phyloP scores from a whole-genome alignment of 2,797 vertebrate genomes.

The Lagocephalus sceleratus region DNA sequence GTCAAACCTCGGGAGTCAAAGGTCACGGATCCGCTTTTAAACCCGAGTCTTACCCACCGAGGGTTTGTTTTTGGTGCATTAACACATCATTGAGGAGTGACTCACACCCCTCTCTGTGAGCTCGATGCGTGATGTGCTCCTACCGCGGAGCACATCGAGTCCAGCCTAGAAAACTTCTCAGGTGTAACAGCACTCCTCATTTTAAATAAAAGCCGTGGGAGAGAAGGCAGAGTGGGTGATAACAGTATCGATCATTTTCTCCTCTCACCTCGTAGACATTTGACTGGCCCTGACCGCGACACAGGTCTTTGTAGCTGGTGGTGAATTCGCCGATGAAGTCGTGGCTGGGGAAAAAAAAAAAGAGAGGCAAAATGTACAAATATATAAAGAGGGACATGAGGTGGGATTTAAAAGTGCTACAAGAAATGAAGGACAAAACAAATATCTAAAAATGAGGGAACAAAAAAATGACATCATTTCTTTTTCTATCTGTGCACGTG shows the following conservation, averaged over 20 bases:
- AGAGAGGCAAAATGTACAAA: slow-evolving; percentile 1
- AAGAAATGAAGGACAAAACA: not conserved
- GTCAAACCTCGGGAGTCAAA: slow-evolving; percentile 31
- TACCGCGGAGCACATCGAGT: slow-evolving; percentile 1
- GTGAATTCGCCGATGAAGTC: slow-evolving; percentile 96
- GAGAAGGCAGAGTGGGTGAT: not conserved
- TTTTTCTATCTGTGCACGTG: slow-evolving; percentile 5
- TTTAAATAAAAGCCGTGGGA: slow-evolving; percentile 4
- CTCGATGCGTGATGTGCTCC: not conserved
- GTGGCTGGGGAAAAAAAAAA: slow-evolving; percentile 74
- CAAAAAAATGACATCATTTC: too few species aligned
- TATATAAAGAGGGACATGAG: not conserved
- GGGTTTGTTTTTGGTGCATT: slow-evolving; percentile 10
- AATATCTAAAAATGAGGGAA: slow-evolving; percentile 6
- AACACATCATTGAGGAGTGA: slow-evolving; percentile 7
- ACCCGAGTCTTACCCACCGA: slow-evolving; percentile 11
- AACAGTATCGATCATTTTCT: not conserved
- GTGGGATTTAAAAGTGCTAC: slow-evolving; percentile 4
- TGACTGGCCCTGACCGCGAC: slow-evolving; percentile 85
- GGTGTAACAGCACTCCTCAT: not conserved
- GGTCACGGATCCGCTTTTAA: slow-evolving; percentile 15
- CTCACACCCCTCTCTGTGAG: not conserved
- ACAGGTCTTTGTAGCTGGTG: slow-evolving; percentile 89
- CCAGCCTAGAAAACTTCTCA: not conserved
- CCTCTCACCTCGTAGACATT: slow-evolving; percentile 85